Percentiles rank a stretch among this genome's conserved stretches.
Conservation (phyloP, 1,140 invertebrate species). For the Colletes latitarsis region DNA sequence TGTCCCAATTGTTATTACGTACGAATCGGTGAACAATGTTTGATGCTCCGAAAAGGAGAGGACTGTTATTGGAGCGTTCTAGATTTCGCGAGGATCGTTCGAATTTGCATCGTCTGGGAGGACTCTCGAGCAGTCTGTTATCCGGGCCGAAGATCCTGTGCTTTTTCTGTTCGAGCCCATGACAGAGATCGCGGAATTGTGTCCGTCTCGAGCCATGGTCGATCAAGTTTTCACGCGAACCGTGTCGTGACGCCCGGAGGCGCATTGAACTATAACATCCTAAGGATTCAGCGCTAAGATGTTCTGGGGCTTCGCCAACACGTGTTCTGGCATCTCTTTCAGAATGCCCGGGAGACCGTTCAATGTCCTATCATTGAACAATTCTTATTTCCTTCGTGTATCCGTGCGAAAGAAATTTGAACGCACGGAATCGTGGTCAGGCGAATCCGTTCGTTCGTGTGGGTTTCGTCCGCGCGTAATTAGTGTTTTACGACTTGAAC, state of each 20-base stretch:
- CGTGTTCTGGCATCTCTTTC: constrained; percentile 31
- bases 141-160: too few species aligned
- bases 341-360: constrained; percentile 8
- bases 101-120: too few species aligned
- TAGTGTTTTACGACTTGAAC: too few species aligned
- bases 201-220: background rate
- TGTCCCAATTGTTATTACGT: too few species aligned
- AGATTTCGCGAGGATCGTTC: too few species aligned
- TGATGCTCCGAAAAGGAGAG: too few species aligned
- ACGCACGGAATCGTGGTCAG: too few species aligned
- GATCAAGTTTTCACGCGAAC: constrained; percentile 12
- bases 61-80: too few species aligned
- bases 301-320: constrained; percentile 47
- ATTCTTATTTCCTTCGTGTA: background rate
- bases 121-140: too few species aligned
- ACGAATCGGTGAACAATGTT: too few species aligned
- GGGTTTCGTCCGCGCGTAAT: too few species aligned
- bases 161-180: constrained; percentile 3
- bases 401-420: background rate
- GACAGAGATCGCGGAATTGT: background rate
- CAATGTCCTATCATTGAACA: constrained; percentile 3
- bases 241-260: background rate
- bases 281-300: constrained; percentile 42
- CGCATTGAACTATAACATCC: constrained; percentile 35
- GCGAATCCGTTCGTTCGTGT: too few species aligned